Evolutionary conservation across 1,140 invertebrate species (phyloP).

Genomic region (Drosophila pseudoananassae): DNA sequence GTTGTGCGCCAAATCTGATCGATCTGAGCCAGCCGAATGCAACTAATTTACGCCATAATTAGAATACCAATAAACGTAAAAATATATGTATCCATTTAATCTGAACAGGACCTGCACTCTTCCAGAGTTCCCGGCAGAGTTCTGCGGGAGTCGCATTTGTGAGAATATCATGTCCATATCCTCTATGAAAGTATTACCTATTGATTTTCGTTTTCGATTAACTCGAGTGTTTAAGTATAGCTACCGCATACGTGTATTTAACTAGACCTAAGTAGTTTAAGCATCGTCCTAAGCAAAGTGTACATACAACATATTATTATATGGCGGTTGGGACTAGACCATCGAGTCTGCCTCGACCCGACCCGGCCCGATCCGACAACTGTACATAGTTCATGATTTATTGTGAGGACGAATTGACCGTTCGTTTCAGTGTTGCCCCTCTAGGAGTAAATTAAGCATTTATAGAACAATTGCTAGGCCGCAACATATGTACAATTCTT

Average conservation of each 20-base stretch:
- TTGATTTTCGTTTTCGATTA: slow-evolving; percentile 69
- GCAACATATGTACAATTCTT: slow-evolving; percentile 42
- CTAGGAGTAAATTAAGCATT: slow-evolving; percentile 59
- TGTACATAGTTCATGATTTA: slow-evolving; percentile 65
- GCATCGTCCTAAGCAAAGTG: slow-evolving; percentile 35
- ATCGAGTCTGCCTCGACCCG: slow-evolving; percentile 49
- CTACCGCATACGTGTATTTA: slow-evolving; percentile 56
- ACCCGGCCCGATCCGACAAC: slow-evolving; percentile 43
- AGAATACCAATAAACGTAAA: slow-evolving; percentile 48
- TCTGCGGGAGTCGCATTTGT: slow-evolving; percentile 80
- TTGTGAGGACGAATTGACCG: slow-evolving; percentile 38
- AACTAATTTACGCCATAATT: slow-evolving; percentile 51
- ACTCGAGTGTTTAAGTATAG: slow-evolving; percentile 42
- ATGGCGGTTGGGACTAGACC: neutral
- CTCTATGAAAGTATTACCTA: slow-evolving; percentile 75
- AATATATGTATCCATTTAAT: slow-evolving; percentile 69
- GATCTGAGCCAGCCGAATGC: slow-evolving; percentile 37
- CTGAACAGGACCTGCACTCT: slow-evolving; percentile 77
- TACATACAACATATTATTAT: slow-evolving; percentile 46
- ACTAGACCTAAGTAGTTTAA: slow-evolving; percentile 48
- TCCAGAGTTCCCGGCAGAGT: slow-evolving; percentile 61
- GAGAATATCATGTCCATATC: slow-evolving; percentile 68
- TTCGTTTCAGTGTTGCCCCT: slow-evolving; percentile 51
- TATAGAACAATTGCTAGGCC: slow-evolving; percentile 66
- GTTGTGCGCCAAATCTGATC: slow-evolving; percentile 37